Evolutionary conservation across 1,140 invertebrate species (phyloP).

Genomic region (Bactericera cockerelli): DNA sequence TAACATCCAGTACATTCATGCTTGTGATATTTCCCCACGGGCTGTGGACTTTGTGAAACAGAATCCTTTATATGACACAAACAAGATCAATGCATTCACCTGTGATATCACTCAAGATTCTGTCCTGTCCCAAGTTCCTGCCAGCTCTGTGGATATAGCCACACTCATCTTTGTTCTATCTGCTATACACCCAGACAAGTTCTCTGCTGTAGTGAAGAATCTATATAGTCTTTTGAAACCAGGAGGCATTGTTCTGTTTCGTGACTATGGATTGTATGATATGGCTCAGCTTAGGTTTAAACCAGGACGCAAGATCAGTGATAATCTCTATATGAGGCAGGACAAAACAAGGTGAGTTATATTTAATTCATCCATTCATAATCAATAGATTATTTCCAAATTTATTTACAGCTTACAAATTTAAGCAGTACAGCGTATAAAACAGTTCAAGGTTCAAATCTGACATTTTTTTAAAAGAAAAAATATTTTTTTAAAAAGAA

Average conservation of each 20-base stretch:
- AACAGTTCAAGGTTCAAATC: too few species aligned
- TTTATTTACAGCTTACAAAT: conserved; percentile 14
- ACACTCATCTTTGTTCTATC: conserved; percentile 68
- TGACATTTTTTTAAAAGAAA: too few species aligned
- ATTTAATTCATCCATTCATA: conserved; percentile 13
- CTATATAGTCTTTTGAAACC: conserved; percentile 52
- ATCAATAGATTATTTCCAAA: conserved; percentile 6
- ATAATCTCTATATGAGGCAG: conserved; percentile 92
- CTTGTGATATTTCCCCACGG: conserved; percentile 85
- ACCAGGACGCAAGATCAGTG: conserved; percentile 76
- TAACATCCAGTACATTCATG: conserved; percentile 57
- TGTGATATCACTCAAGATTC: conserved; percentile 47
- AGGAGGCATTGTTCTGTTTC: conserved; percentile 71
- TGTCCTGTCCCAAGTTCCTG: conserved; percentile 37
- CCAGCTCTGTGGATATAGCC: conserved; percentile 42
- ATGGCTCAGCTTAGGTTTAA: conserved; percentile 92
- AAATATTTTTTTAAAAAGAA: too few species aligned
- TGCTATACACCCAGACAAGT: conserved; percentile 64
- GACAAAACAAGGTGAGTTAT: conserved; percentile 80
- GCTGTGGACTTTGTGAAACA: conserved; percentile 76
- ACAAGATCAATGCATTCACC: conserved; percentile 57
- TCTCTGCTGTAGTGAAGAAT: conserved; percentile 48
- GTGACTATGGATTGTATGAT: conserved; percentile 97
- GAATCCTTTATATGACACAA: conserved; percentile 42
- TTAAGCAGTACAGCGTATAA: conserved; percentile 8